Percentiles rank a stretch among this genome's conserved stretches.
phyloP scores from a whole-genome alignment of 2,113 vertebrate genomes.

The Solea solea region DNA sequence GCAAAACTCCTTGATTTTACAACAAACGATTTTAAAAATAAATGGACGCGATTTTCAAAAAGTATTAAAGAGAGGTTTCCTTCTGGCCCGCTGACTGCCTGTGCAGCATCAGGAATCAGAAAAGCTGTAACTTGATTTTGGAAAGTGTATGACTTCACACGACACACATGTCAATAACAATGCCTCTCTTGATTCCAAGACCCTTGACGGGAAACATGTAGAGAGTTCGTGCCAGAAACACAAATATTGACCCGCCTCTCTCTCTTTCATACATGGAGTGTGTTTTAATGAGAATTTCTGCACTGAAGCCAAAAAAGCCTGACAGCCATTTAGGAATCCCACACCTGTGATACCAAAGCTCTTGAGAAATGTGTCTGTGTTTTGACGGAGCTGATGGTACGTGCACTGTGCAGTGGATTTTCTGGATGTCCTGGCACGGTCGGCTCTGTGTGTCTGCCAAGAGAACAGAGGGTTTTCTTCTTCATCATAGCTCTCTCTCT shows the following conservation, averaged over 20 bases:
- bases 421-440: constrained; percentile 45
- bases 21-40: constrained; percentile 15
- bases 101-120: constrained; percentile 24
- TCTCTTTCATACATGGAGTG: constrained; percentile 16
- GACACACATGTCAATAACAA: constrained; percentile 45
- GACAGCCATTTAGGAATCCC: neutral
- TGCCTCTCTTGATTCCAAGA: constrained; percentile 47
- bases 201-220: constrained; percentile 21
- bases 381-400: constrained; percentile 4
- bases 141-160: constrained; percentile 54
- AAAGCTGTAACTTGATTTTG: constrained; percentile 38
- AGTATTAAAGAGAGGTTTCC: constrained; percentile 9
- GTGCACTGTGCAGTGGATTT: constrained; percentile 44
- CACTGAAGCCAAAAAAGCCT: neutral
- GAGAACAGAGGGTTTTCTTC: constrained; percentile 60
- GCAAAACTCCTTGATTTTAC: constrained; percentile 7
- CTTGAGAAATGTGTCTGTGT: neutral
- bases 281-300: constrained; percentile 8
- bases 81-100: constrained; percentile 15
- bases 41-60: neutral
- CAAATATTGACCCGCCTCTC: constrained; percentile 55
- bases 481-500: neutral
- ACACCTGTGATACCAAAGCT: constrained; percentile 2
- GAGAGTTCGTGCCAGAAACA: constrained; percentile 34
- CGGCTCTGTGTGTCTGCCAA: constrained; percentile 46